phyloP scores from a whole-genome alignment of 2,888 invertebrate genomes.

The Meteorus cinctellus region DNA sequence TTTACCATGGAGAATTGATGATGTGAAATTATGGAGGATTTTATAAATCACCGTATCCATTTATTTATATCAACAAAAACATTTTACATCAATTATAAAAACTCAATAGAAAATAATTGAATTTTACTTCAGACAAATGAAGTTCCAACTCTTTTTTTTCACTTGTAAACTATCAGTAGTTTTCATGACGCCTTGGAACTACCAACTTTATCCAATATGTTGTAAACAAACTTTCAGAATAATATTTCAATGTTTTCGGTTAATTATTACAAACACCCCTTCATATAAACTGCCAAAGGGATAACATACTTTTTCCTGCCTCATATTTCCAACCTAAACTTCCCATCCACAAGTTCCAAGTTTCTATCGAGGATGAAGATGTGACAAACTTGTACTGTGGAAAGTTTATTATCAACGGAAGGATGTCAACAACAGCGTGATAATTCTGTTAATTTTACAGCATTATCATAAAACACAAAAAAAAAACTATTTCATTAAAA shows the following conservation, averaged over 20 bases:
- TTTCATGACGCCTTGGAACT: too few relatives aligned
- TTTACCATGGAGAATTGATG: too few relatives aligned
- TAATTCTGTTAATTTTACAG: constrained; percentile 1
- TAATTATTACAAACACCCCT: background rate
- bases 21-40: too few relatives aligned
- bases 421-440: constrained; percentile 10
- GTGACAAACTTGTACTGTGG: background rate
- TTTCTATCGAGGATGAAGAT: background rate
- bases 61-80: too few relatives aligned
- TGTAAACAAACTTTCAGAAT: background rate
- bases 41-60: too few relatives aligned
- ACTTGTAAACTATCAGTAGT: too few relatives aligned
- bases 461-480: background rate
- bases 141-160: too few relatives aligned
- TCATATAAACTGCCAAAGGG: background rate
- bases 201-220: background rate
- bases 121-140: too few relatives aligned
- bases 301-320: background rate
- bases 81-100: too few relatives aligned
- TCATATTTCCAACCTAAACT: background rate
- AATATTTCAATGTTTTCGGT: background rate
- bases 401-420: constrained; percentile 15
- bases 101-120: too few relatives aligned
- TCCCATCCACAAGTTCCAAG: background rate
- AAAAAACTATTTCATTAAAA: background rate